These are phyloP conservation scores for Dasypolia templi DNA, from an alignment of 2,888 invertebrate species.

Conservation along the genomic window DNA sequence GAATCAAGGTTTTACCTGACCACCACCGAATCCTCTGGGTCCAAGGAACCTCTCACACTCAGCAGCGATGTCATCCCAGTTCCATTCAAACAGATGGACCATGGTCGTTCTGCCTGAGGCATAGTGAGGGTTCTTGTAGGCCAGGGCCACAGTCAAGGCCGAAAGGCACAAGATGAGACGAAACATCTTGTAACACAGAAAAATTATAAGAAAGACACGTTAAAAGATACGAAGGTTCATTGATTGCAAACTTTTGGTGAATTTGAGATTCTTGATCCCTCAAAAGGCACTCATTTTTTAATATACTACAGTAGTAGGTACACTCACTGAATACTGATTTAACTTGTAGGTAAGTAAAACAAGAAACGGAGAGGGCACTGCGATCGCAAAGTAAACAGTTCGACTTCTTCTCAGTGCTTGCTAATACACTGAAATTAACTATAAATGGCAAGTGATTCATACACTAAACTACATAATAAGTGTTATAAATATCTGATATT, in stretches of 20 bases:
- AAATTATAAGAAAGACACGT: neutral
- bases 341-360: neutral
- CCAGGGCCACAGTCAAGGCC: conserved; percentile 73
- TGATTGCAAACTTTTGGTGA: neutral
- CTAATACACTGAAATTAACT: too few relatives aligned
- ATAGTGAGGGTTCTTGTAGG: conserved; percentile 91
- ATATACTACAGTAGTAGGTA: neutral
- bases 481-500: too few relatives aligned
- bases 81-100: conserved; percentile 96
- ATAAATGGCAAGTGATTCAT: too few relatives aligned
- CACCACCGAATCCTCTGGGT: conserved; percentile 93
- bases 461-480: too few relatives aligned
- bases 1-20: conserved; percentile 89
- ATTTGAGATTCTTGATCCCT: neutral
- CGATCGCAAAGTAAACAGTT: too few relatives aligned
- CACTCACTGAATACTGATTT: too few relatives aligned
- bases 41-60: conserved; percentile 95
- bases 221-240: neutral
- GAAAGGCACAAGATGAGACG: conserved; percentile 78
- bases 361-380: too few relatives aligned
- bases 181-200: conserved; percentile 77
- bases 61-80: conserved; percentile 94
- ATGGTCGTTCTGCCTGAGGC: conserved; percentile 91
- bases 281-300: neutral
- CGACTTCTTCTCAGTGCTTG: too few relatives aligned